Conservation (phyloP, 2,888 invertebrate genomes). For the Scelioninae gen. 2 region DNA sequence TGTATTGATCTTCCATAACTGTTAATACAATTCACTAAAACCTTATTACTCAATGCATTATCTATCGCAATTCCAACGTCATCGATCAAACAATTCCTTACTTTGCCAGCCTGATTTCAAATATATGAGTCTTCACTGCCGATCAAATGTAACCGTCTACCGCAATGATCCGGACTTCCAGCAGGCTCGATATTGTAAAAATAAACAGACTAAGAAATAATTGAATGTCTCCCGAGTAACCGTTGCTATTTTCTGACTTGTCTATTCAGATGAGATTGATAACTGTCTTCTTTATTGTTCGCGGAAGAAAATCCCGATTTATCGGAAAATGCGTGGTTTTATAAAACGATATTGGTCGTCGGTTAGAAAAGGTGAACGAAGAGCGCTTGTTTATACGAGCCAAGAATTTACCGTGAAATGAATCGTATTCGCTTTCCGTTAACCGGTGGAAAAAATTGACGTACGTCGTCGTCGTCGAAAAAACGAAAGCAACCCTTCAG, state of each 20-base stretch:
- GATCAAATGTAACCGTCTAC: not conserved
- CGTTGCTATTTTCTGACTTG: constrained; percentile 31
- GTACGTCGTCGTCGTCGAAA: constrained; percentile 6
- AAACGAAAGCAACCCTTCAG: no score
- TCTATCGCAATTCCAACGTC: no score
- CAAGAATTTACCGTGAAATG: constrained; percentile 26
- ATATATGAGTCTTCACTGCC: no score
- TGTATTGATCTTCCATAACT: no score
- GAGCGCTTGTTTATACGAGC: constrained; percentile 31
- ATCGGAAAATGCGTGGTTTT: constrained; percentile 16
- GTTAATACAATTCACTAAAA: no score
- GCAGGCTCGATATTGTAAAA: not conserved
- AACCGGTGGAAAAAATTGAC: constrained; percentile 15
- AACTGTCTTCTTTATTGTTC: constrained; percentile 30
- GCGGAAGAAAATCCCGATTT: constrained; percentile 26
- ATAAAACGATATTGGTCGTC: constrained; percentile 9
- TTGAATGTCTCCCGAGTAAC: constrained; percentile 26
- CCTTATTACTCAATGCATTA: no score
- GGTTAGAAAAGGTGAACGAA: constrained; percentile 25
- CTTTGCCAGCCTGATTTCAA: no score
- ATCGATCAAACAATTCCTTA: no score
- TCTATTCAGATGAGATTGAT: constrained; percentile 31
- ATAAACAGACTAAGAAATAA: constrained; percentile 29
- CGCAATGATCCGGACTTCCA: not conserved
- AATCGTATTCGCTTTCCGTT: constrained; percentile 32